Evolutionary conservation across 2,797 vertebrate species (phyloP).

Genomic region (Cuculus canorus): DNA sequence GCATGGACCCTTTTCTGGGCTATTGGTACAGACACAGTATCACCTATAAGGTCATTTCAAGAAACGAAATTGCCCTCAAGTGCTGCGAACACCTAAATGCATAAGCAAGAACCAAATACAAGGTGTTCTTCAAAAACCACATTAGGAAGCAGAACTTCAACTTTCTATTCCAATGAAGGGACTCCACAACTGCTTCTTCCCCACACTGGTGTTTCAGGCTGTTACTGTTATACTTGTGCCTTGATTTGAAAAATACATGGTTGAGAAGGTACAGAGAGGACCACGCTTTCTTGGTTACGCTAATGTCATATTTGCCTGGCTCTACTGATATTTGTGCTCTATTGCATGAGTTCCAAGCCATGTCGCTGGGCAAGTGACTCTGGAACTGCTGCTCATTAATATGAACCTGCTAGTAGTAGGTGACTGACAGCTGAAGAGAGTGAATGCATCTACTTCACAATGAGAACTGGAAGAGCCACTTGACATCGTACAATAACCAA

Average conservation of each 20-base stretch:
- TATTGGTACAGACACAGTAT: background rate
- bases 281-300: background rate
- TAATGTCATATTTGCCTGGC: background rate
- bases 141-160: background rate
- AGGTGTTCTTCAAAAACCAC: background rate
- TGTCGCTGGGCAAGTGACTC: background rate
- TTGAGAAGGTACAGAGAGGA: background rate
- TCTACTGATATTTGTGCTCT: background rate
- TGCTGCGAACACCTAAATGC: background rate
- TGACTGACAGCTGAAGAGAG: background rate
- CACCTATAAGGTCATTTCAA: background rate
- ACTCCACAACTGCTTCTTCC: background rate
- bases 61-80: background rate
- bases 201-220: background rate
- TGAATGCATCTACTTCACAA: background rate
- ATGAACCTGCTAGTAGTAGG: background rate
- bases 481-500: background rate
- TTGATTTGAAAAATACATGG: background rate
- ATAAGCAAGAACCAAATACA: too few relatives aligned
- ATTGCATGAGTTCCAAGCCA: rapidly evolving
- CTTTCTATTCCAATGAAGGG: background rate
- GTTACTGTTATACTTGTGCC: background rate
- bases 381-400: background rate
- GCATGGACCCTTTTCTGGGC: background rate
- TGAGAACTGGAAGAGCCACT: background rate